Evolutionary conservation across 23 tunicate species (phyloP).

Genomic region (Botrylloides violaceus): DNA sequence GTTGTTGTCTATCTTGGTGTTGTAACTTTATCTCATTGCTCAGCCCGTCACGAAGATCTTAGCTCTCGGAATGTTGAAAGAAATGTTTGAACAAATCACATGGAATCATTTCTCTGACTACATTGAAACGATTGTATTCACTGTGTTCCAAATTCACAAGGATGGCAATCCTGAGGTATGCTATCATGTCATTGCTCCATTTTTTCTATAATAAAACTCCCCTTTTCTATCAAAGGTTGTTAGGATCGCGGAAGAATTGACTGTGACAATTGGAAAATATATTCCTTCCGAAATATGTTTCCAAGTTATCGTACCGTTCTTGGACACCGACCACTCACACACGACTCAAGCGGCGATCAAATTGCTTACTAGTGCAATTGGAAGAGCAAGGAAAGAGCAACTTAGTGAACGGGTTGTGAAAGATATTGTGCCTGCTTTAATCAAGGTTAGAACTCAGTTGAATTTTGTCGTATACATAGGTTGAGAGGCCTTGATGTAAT

Average conservation of each 20-base stretch:
- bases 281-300: conserved; percentile 61
- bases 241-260: conserved; percentile 62
- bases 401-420: conserved; percentile 29
- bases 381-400: conserved; percentile 43
- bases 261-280: conserved; percentile 36
- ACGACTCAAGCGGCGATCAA: conserved; percentile 49
- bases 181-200: too few species aligned
- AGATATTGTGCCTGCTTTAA: conserved; percentile 54
- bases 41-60: conserved; percentile 34
- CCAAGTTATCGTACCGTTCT: conserved; percentile 47
- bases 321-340: conserved; percentile 14
- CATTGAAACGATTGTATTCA: conserved; percentile 45
- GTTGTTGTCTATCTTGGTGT: background rate
- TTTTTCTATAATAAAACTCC: too few species aligned
- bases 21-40: background rate
- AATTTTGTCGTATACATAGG: too few species aligned
- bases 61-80: conserved; percentile 35
- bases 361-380: conserved; percentile 76
- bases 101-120: conserved; percentile 48
- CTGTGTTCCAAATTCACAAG: conserved; percentile 53
- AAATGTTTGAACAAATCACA: conserved; percentile 63
- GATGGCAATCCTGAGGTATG: conserved; percentile 43
- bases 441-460: conserved; percentile 52
- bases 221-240: too few species aligned
- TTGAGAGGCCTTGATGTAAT: too few species aligned